phyloP scores from a whole-genome alignment of 1,140 invertebrate species.

The Leptoteleia sp. region DNA sequence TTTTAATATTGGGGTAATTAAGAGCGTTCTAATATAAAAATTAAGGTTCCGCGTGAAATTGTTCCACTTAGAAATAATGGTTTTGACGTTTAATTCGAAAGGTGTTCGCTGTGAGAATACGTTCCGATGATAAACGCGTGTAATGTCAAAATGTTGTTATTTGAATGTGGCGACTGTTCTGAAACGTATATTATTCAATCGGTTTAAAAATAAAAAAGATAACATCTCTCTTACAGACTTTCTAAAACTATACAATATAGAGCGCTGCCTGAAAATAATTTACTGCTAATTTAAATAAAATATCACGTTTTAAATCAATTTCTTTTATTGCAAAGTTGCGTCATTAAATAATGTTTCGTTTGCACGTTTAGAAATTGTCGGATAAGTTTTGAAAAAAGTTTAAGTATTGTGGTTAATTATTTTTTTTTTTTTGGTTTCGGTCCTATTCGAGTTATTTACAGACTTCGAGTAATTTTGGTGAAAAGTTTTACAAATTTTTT shows the following conservation, averaged over 20 bases:
- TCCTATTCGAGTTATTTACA: too few species aligned
- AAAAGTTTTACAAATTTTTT: too few species aligned
- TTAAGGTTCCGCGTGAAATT: too few species aligned
- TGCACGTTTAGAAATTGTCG: too few species aligned
- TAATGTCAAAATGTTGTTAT: slow-evolving; percentile 7
- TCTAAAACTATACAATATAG: slow-evolving; percentile 11
- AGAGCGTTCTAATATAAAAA: too few species aligned
- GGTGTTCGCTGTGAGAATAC: not conserved
- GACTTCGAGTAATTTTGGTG: too few species aligned
- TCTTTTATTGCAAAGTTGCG: not conserved
- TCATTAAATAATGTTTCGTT: not conserved
- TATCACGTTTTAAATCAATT: slow-evolving; percentile 1
- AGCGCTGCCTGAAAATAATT: slow-evolving; percentile 5
- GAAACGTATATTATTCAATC: slow-evolving; percentile 16
- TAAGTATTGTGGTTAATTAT: too few species aligned
- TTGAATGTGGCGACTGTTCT: not conserved
- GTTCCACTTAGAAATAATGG: not conserved
- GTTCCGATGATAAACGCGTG: not conserved
- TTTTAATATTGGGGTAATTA: too few species aligned
- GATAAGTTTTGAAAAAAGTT: too few species aligned
- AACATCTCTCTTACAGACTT: slow-evolving; percentile 8
- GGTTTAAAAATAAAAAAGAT: slow-evolving; percentile 8
- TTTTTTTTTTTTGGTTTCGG: too few species aligned
- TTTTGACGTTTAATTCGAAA: not conserved
- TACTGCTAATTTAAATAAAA: slow-evolving; percentile 2